Conservation (phyloP, 1,140 invertebrate species). For the Helicoverpa zea region DNA sequence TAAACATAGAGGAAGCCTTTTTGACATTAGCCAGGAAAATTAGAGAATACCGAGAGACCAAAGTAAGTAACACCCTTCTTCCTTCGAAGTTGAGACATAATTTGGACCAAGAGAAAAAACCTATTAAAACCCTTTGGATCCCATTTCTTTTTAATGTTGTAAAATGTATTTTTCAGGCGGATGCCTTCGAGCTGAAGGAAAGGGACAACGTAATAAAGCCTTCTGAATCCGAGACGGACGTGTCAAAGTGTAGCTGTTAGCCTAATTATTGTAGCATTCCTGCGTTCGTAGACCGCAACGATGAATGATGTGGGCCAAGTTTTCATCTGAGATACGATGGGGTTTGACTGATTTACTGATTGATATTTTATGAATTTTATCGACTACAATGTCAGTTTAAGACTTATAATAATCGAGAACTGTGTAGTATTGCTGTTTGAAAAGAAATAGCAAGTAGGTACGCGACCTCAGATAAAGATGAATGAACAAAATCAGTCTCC, state of each 20-base stretch:
- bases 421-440: too few relatives aligned
- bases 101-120: not conserved
- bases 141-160: not conserved
- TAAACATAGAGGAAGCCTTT: conserved; percentile 96
- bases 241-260: conserved; percentile 84
- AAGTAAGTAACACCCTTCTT: conserved; percentile 84
- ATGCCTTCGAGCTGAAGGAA: conserved; percentile 82
- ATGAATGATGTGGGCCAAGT: conserved; percentile 10
- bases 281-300: conserved; percentile 38
- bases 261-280: conserved; percentile 46
- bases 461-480: too few relatives aligned
- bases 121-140: too few relatives aligned
- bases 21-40: conserved; percentile 94
- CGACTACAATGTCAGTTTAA: not conserved
- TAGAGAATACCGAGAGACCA: conserved; percentile 91
- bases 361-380: conserved; percentile 1
- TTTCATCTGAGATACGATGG: conserved; percentile 33
- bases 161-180: conserved; percentile 73
- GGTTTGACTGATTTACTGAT: conserved; percentile 11
- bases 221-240: conserved; percentile 81
- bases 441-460: too few relatives aligned
- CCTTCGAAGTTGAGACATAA: not conserved
- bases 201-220: conserved; percentile 82
- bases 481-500: not conserved
- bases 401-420: too few relatives aligned